phyloP scores from a whole-genome alignment of 2,113 vertebrate genomes.

The Oophaga pumilio region DNA sequence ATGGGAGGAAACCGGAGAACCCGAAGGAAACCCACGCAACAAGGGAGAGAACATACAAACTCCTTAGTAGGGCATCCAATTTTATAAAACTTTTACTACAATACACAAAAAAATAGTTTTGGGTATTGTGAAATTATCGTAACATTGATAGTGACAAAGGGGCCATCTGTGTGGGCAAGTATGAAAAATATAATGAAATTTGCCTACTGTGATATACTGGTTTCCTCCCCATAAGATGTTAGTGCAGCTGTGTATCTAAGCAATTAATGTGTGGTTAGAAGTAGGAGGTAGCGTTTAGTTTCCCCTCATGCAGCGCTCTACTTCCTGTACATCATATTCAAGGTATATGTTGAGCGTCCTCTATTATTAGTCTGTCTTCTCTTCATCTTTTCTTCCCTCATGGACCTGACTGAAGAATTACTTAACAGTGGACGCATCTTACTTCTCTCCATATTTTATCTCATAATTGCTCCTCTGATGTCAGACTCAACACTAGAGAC shows the following conservation, averaged over 20 bases:
- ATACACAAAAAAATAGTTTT: background rate
- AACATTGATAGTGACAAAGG: background rate
- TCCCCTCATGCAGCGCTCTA: conserved; percentile 4
- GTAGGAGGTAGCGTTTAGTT: conserved; percentile 14
- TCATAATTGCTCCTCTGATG: background rate
- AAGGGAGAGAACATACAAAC: no score
- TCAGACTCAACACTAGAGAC: background rate
- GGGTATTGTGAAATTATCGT: background rate
- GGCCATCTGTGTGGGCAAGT: background rate
- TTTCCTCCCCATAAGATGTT: background rate
- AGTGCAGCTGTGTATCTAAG: background rate
- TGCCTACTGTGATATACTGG: background rate
- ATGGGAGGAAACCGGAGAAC: no score
- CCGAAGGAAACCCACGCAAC: no score
- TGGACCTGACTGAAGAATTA: background rate
- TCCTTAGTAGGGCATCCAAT: background rate
- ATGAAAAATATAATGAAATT: background rate
- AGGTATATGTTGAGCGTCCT: background rate
- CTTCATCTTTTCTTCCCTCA: background rate
- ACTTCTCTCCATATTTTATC: background rate
- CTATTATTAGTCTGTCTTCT: background rate
- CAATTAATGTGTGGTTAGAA: background rate
- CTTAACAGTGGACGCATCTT: background rate
- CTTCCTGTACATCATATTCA: conserved; percentile 17
- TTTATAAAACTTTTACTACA: background rate